Evolutionary conservation across 2,113 vertebrate species (phyloP).

Genomic region (Orientallactaga bullata): DNA sequence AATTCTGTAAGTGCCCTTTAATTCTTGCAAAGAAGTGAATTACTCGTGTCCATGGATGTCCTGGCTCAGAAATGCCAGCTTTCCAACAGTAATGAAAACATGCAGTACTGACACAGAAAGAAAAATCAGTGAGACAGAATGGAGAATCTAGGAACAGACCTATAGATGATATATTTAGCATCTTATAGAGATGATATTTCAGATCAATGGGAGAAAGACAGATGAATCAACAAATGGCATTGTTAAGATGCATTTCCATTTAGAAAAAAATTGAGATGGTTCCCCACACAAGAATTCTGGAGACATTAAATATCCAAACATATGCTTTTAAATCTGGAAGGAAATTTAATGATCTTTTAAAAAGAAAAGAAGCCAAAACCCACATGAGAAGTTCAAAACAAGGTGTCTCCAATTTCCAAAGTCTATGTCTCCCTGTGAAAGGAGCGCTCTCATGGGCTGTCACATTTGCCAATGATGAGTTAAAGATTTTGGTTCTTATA

Average conservation of each 20-base stretch:
- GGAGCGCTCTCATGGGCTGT: neutral
- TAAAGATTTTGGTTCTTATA: neutral
- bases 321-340: slow-evolving; percentile 23
- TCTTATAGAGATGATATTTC: neutral
- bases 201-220: neutral
- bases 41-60: neutral
- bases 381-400: neutral
- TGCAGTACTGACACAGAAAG: neutral
- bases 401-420: neutral
- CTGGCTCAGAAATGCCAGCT: slow-evolving; percentile 18
- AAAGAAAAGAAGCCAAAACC: neutral
- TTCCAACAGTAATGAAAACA: neutral
- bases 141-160: neutral
- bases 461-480: neutral
- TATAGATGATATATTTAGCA: neutral
- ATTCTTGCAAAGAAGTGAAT: slow-evolving; percentile 30
- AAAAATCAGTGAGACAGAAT: neutral
- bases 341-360: neutral
- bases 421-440: neutral
- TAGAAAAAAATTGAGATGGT: neutral
- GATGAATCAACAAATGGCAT: neutral
- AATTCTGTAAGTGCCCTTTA: slow-evolving; percentile 62
- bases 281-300: neutral
- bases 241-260: neutral
- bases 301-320: neutral